Conservation (phyloP, 2,113 vertebrate species). For the Alethe castanea region DNA sequence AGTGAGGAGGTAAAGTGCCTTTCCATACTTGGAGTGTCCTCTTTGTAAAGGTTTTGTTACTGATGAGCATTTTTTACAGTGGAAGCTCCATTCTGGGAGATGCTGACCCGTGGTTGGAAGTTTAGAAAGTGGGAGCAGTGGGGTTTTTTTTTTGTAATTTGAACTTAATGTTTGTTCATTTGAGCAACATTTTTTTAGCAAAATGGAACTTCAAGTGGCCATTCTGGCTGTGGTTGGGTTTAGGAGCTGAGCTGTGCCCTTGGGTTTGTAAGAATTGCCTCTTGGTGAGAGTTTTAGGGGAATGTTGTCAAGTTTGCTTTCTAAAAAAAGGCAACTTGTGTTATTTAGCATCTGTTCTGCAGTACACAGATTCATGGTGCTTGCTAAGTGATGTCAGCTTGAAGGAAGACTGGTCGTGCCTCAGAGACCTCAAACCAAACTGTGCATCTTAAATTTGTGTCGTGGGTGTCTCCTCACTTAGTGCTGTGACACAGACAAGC, state of each 20-base stretch:
- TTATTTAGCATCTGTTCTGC: background rate
- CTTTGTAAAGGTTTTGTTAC: fast-evolving
- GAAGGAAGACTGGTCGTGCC: background rate
- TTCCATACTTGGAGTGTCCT: background rate
- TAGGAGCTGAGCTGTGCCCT: background rate
- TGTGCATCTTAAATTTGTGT: background rate
- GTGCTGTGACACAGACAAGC: background rate
- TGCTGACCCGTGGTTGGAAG: background rate
- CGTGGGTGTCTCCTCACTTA: fast-evolving
- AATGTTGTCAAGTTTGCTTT: too few species aligned
- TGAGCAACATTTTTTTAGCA: fast-evolving
- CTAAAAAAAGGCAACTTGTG: background rate
- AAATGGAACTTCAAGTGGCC: background rate
- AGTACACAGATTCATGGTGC: background rate
- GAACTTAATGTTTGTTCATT: background rate
- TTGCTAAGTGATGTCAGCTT: background rate
- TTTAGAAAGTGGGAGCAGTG: fast-evolving
- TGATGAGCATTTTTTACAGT: fast-evolving
- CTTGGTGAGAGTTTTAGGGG: background rate
- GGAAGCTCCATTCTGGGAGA: background rate
- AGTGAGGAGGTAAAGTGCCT: constrained; percentile 85
- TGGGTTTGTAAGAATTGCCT: background rate
- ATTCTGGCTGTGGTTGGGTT: fast-evolving
- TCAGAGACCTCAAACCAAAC: background rate
- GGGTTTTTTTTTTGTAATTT: background rate